A percentile compares a stretch with the other conserved stretches of the same genome.
phyloP scores from a whole-genome alignment of 2,888 invertebrate genomes.

The Sclerodermus sp. region DNA sequence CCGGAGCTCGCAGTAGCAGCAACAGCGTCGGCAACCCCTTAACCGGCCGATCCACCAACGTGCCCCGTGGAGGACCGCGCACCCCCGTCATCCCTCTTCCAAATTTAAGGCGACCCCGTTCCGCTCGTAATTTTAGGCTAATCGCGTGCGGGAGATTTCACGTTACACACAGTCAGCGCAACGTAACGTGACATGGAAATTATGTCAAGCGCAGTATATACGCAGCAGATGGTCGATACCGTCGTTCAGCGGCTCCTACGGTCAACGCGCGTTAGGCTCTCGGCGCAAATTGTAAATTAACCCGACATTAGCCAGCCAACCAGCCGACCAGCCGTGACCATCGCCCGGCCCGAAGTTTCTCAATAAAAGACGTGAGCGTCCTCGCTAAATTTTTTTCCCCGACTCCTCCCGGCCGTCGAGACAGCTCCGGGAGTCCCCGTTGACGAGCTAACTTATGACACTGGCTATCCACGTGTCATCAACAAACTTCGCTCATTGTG shows the following conservation, averaged over 20 bases:
- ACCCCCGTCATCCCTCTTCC: neutral
- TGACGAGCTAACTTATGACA: constrained; percentile 21
- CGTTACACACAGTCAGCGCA: neutral
- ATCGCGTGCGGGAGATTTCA: constrained; percentile 17
- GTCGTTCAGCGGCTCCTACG: constrained; percentile 11
- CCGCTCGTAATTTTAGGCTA: neutral
- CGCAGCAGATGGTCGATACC: constrained; percentile 32
- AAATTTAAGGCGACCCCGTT: neutral
- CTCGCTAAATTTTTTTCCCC: constrained; percentile 17
- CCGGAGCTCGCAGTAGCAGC: too few relatives aligned
- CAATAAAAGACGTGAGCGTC: constrained; percentile 38
- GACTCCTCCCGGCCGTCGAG: neutral
- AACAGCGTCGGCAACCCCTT: too few relatives aligned
- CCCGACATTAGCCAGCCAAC: constrained; percentile 26
- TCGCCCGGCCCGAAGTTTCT: constrained; percentile 33
- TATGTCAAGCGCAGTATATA: constrained; percentile 17
- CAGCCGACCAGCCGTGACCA: too few relatives aligned
- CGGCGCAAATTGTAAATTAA: constrained; percentile 44
- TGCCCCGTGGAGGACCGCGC: neutral
- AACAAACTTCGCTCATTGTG: constrained; percentile 17
- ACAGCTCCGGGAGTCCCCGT: neutral
- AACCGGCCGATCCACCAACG: too few relatives aligned
- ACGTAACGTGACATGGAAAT: constrained; percentile 1
- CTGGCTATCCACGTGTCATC: constrained; percentile 14
- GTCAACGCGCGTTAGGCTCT: constrained; percentile 17